These are phyloP conservation scores for Ennomos quercinarius DNA, from an alignment of 2,888 invertebrate species.

Conservation along the genomic window DNA sequence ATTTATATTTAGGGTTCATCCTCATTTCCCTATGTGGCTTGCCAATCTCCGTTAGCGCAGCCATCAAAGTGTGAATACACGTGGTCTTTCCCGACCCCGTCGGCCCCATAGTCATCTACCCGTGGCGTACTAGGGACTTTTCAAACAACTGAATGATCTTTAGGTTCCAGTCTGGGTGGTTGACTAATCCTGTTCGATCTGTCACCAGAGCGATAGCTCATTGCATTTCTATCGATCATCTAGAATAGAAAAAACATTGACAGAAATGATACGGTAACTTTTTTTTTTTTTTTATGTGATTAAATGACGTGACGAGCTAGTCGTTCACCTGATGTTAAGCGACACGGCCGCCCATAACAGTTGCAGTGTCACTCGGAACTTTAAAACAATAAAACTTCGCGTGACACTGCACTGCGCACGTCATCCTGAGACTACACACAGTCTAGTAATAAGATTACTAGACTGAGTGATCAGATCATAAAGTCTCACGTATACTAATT, in stretches of 20 bases:
- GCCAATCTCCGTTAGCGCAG: constrained; percentile 91
- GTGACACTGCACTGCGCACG: too few relatives aligned
- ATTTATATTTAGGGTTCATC: constrained; percentile 93
- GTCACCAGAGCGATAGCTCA: constrained; percentile 88
- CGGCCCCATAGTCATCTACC: constrained; percentile 95
- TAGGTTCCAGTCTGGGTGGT: constrained; percentile 94
- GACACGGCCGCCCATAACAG: too few relatives aligned
- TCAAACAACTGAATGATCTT: constrained; percentile 94
- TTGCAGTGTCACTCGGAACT: too few relatives aligned
- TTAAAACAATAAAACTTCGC: too few relatives aligned
- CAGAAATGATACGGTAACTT: too few relatives aligned
- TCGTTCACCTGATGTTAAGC: too few relatives aligned
- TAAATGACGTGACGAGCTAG: too few relatives aligned
- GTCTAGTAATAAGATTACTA: too few relatives aligned
- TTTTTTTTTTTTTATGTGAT: too few relatives aligned
- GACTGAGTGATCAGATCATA: too few relatives aligned
- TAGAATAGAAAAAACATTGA: constrained; percentile 55
- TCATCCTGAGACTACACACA: too few relatives aligned
- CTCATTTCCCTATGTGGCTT: constrained; percentile 92
- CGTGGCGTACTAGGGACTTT: constrained; percentile 94
- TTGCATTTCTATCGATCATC: constrained; percentile 93
- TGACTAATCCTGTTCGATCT: constrained; percentile 88
- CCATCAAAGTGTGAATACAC: constrained; percentile 92
- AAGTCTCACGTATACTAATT: too few relatives aligned
- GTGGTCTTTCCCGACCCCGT: constrained; percentile 95